phyloP scores from a whole-genome alignment of 2,797 vertebrate species.

The Myiotriccus ornatus region DNA sequence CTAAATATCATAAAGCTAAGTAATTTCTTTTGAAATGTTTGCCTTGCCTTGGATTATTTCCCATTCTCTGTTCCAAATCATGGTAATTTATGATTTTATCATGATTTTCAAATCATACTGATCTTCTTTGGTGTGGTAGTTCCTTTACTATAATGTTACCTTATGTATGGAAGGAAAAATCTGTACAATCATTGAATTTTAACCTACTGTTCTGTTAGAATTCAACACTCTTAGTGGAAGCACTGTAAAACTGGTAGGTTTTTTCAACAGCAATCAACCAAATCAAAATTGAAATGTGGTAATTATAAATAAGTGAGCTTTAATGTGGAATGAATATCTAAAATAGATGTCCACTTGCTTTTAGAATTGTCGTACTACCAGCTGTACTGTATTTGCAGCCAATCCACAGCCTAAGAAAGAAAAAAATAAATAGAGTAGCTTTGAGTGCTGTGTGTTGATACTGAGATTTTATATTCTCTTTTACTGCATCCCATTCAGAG shows the following conservation, averaged over 20 bases:
- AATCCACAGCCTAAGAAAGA: neutral
- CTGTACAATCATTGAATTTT: fast-evolving
- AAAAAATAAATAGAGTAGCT: neutral
- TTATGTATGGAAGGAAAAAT: neutral
- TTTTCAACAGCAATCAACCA: neutral
- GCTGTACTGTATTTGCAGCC: neutral
- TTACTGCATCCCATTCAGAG: neutral
- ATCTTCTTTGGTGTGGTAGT: neutral
- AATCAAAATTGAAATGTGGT: neutral
- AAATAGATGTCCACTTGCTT: neutral
- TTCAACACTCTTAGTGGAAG: neutral
- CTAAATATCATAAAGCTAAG: neutral
- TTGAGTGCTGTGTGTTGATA: neutral
- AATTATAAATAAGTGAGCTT: neutral
- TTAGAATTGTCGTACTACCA: neutral
- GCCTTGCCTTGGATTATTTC: neutral
- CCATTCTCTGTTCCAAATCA: neutral
- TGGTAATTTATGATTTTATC: neutral
- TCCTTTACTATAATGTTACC: neutral
- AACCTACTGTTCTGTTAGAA: neutral
- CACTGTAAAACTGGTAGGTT: neutral
- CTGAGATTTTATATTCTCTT: neutral
- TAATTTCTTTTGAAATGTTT: neutral
- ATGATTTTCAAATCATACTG: neutral
- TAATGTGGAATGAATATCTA: neutral